Conservation (phyloP, 2,888 invertebrate species). For the Teleogryllus oceanicus region DNA sequence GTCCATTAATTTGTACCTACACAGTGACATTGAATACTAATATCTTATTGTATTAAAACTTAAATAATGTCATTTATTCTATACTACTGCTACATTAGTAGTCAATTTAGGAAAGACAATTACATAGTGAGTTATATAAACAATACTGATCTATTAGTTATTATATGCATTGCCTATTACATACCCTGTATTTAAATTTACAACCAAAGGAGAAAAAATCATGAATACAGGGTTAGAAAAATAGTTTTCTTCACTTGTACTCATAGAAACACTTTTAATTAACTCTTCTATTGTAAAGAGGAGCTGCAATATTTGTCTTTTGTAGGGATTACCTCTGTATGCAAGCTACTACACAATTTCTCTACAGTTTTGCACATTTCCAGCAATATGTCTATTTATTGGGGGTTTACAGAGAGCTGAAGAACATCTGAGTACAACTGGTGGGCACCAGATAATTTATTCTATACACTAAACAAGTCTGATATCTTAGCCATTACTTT, state of each 20-base stretch:
- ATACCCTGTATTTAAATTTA: background rate
- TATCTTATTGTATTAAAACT: background rate
- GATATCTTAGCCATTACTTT: no score
- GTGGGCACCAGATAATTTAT: no score
- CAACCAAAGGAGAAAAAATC: background rate
- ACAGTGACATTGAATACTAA: background rate
- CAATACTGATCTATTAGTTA: background rate
- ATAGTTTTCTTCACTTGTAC: background rate
- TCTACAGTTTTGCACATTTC: no score
- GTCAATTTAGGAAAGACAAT: background rate
- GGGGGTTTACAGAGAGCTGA: no score
- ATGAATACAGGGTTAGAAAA: slow-evolving; percentile 10
- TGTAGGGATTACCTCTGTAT: no score
- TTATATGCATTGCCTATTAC: background rate
- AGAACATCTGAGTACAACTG: no score
- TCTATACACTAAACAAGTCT: no score
- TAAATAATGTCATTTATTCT: background rate
- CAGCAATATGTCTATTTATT: no score
- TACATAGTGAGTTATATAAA: background rate
- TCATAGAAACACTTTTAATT: background rate
- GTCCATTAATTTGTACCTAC: background rate
- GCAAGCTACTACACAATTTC: no score
- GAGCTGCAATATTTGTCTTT: no score
- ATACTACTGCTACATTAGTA: background rate
- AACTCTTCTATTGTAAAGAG: no score